Evolutionary conservation across 1,140 invertebrate species (phyloP).

Genomic region (Pissodes strobi): DNA sequence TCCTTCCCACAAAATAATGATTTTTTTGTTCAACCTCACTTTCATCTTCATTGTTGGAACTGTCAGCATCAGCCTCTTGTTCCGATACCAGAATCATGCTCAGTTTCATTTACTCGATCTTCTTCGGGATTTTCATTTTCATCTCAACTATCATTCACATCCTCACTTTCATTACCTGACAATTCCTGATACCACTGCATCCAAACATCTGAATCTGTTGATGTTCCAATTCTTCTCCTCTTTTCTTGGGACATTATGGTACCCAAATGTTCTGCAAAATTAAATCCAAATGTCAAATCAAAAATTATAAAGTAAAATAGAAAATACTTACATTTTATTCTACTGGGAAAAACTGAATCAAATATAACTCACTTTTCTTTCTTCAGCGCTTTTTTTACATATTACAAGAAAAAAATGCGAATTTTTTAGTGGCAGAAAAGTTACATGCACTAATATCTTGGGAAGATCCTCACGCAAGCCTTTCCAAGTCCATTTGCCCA

Average conservation of each 20-base stretch:
- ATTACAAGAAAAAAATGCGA: too few species aligned
- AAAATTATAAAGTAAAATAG: background rate
- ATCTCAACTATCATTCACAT: background rate
- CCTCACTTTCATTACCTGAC: background rate
- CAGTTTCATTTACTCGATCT: background rate
- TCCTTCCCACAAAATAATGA: slow-evolving; percentile 14
- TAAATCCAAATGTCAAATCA: too few species aligned
- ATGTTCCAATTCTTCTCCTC: background rate
- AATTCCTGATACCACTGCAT: background rate
- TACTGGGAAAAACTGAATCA: background rate
- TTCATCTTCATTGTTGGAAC: background rate
- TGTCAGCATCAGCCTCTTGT: too few species aligned
- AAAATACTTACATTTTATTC: background rate
- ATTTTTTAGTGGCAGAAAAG: too few species aligned
- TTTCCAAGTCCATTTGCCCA: too few species aligned
- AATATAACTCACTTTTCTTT: too few species aligned
- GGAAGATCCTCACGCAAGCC: too few species aligned
- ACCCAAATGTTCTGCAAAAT: background rate
- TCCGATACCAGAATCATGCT: slow-evolving; percentile 5
- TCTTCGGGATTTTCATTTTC: background rate
- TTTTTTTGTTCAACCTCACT: background rate
- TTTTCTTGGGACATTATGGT: background rate
- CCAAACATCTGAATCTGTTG: background rate
- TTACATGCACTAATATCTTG: too few species aligned
- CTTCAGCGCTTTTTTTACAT: too few species aligned